Percentiles rank a stretch among this genome's conserved stretches.
phyloP scores from a whole-genome alignment of 2,888 invertebrate genomes.

The Patella pellucida region DNA sequence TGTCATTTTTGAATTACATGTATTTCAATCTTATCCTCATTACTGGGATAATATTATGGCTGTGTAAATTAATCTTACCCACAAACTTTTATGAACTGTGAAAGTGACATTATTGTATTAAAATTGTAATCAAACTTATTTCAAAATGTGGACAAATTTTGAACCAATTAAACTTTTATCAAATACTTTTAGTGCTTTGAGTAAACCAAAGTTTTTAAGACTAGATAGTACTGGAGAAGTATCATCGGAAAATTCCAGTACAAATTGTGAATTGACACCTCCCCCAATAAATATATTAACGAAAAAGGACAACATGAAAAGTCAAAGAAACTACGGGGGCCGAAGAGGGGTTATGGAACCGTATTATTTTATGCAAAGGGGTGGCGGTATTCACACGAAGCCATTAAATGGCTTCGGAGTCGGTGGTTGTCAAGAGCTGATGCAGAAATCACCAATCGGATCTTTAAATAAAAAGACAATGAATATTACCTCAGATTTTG shows the following conservation, averaged over 20 bases:
- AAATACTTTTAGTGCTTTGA: too few species aligned
- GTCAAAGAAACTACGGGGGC: not conserved
- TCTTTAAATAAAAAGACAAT: not conserved
- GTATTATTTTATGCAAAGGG: not conserved
- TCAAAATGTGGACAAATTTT: too few species aligned
- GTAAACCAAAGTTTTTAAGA: conserved; percentile 31
- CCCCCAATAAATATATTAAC: not conserved
- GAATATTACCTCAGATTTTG: not conserved
- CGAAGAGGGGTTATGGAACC: not conserved
- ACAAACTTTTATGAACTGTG: too few species aligned
- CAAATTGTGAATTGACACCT: not conserved
- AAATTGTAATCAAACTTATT: too few species aligned
- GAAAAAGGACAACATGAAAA: not conserved
- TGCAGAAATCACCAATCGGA: not conserved
- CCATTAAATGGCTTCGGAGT: not conserved
- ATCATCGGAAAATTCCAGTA: conserved; percentile 31
- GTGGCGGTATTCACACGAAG: too few species aligned
- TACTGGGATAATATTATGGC: too few species aligned
- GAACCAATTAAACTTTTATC: too few species aligned
- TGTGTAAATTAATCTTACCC: too few species aligned
- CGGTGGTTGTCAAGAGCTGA: not conserved
- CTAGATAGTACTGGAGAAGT: conserved; percentile 50
- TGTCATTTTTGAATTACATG: too few species aligned
- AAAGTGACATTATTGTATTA: too few species aligned
- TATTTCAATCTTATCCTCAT: too few species aligned